Evolutionary conservation across 2,888 invertebrate species (phyloP).

Genomic region (Noctua pronuba): DNA sequence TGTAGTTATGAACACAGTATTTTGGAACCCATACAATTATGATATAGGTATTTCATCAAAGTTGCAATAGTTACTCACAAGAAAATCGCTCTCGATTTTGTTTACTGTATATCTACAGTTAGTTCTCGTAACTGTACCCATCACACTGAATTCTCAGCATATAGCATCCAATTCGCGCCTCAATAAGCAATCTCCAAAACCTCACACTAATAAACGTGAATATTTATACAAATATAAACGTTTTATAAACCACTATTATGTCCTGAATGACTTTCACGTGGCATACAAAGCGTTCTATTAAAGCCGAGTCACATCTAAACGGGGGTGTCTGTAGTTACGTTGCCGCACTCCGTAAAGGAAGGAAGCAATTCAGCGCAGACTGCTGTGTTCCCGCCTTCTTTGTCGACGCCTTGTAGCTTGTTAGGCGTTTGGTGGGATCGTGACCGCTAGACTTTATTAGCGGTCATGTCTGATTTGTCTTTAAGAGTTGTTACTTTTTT

Average conservation of each 20-base stretch:
- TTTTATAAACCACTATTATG: constrained; percentile 38
- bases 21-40: too few relatives aligned
- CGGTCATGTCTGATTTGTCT: constrained; percentile 6
- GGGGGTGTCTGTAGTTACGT: constrained; percentile 66
- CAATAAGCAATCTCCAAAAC: constrained; percentile 5
- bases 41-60: too few relatives aligned
- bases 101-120: too few relatives aligned
- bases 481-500: background rate
- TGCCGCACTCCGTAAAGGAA: constrained; percentile 63
- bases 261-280: constrained; percentile 31
- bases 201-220: constrained; percentile 24
- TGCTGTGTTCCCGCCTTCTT: constrained; percentile 59
- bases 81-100: too few relatives aligned
- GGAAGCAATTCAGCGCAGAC: constrained; percentile 70
- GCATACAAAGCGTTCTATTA: constrained; percentile 55
- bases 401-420: constrained; percentile 55
- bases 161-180: too few relatives aligned
- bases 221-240: constrained; percentile 46
- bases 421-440: constrained; percentile 44
- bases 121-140: background rate
- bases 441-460: constrained; percentile 38
- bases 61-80: too few relatives aligned
- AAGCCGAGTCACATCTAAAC: constrained; percentile 39
- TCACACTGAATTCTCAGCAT: background rate
- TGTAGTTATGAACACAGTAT: too few relatives aligned